Evolutionary conservation across 2,888 invertebrate genomes (phyloP).

Genomic region (Cephus nigrinus): DNA sequence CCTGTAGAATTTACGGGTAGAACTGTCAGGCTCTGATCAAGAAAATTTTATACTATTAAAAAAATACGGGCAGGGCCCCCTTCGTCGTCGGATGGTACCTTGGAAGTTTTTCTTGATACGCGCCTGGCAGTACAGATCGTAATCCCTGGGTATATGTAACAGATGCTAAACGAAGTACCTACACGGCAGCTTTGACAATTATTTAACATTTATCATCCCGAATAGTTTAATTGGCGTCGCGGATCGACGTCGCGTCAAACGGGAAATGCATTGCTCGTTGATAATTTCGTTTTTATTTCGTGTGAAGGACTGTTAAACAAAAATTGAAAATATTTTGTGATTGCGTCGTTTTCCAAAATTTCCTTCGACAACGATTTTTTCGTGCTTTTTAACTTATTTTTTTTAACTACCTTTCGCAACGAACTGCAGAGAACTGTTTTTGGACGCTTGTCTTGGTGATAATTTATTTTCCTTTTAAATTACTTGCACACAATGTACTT

Average conservation of each 20-base stretch:
- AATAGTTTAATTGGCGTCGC: background rate
- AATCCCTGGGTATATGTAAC: background rate
- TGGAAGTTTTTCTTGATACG: background rate
- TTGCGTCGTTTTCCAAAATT: too few species aligned
- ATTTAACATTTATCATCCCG: background rate
- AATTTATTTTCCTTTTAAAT: too few species aligned
- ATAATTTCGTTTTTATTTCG: background rate
- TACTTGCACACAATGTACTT: too few species aligned
- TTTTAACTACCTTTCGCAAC: too few species aligned
- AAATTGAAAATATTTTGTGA: too few species aligned
- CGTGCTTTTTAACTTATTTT: background rate
- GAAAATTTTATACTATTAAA: too few species aligned
- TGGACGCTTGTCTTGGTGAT: too few species aligned
- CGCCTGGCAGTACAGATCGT: background rate
- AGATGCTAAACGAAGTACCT: background rate
- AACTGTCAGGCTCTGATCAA: background rate
- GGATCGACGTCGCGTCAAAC: background rate
- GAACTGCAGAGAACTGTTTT: too few species aligned
- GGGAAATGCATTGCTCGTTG: background rate
- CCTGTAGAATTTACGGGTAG: background rate
- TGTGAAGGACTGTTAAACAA: background rate
- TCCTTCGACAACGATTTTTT: too few species aligned
- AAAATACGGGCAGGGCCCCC: too few species aligned
- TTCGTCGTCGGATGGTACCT: too few species aligned
- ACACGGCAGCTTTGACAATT: background rate